Evolutionary conservation across 2,113 vertebrate genomes (phyloP).

Genomic region (Vireo altiloquus): DNA sequence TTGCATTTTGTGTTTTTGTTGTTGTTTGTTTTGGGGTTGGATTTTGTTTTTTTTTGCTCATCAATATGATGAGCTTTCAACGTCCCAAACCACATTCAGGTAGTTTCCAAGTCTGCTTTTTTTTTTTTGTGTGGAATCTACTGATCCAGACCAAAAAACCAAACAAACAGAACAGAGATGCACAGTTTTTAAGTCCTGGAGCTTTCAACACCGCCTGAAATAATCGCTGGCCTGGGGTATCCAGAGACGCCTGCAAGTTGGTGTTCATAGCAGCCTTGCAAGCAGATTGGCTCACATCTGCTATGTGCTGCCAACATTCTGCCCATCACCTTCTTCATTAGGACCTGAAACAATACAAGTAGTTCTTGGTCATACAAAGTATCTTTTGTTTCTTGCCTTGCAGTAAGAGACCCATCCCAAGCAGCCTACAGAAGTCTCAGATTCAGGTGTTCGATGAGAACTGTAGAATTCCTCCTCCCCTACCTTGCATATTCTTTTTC

Average conservation of each 20-base stretch:
- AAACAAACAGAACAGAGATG: constrained; percentile 80
- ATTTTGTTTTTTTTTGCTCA: constrained; percentile 74
- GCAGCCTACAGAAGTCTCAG: neutral
- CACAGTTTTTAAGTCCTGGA: constrained; percentile 77
- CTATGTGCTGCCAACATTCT: constrained; percentile 91
- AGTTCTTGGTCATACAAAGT: neutral
- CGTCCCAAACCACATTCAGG: constrained; percentile 90
- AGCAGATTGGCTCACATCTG: constrained; percentile 69
- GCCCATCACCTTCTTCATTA: constrained; percentile 84
- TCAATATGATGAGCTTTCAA: constrained; percentile 99
- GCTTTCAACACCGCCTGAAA: constrained; percentile 73
- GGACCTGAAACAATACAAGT: constrained; percentile 73
- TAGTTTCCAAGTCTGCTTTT: constrained; percentile 87
- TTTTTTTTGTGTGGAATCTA: constrained; percentile 60
- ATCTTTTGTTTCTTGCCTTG: neutral
- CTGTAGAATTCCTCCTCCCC: neutral
- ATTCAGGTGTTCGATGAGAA: neutral
- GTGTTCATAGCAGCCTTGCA: constrained; percentile 79
- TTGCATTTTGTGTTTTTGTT: neutral
- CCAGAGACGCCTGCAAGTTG: constrained; percentile 77
- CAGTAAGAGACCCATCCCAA: neutral
- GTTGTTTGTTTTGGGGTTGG: neutral
- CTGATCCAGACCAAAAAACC: constrained; percentile 75
- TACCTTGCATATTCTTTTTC: neutral
- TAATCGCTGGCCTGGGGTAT: constrained; percentile 80